Base-by-base conservation (phyloP, 2,797 vertebrate genomes). In the Chelmon rostratus region DNA sequence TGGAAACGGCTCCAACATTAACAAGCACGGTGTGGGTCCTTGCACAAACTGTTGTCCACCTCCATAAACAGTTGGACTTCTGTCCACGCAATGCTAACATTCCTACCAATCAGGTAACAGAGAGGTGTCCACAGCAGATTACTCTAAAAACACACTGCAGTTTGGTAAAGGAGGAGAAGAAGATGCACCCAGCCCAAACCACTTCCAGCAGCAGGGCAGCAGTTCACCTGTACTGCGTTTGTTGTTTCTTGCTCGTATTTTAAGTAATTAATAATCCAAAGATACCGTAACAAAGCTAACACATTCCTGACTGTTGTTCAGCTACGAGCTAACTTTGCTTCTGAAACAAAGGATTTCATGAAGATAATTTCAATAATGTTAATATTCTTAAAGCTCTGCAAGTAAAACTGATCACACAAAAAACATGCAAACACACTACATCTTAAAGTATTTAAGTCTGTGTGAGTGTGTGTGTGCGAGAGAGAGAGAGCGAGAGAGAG, bases 401-500 rank as follows among this genome's bases (percentile, higher is more conserved):
- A 25, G n/a, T 31, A 12, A 28, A 11, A 16, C 31, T 13, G 11
- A 68, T 46, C 37, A 64, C 8, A 21, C 59, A 9, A 46, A 3
- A 53, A 68, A 10, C 5, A 18, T 19, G 37, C 76, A 46, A 67
- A 81, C 49, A 35, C 5, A 10, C 28, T 1, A 31, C 28, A 31
- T n/a, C n/a, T n/a, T n/a, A n/a, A n/a, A n/a, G n/a, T n/a, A 86
- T 87, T 79, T 86, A 23, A 42, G 72, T 16, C 65, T 58, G 78
- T 73, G 50, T 65, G 37, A 78, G 57, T 69, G 63, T 65, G 66
- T 80, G 76, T 72, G 71, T 67, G 62, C 64, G 19, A 6, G 38
- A 40, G 38, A 40, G 38, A 6, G 38, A 40, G 11, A 6, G 38
- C 40, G 40, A 9, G 40, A 53, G 37, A 56, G 78, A 66, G 71